Evolutionary conservation across 2,888 invertebrate genomes (phyloP).

Genomic region (Omphaloscelis lunosa): DNA sequence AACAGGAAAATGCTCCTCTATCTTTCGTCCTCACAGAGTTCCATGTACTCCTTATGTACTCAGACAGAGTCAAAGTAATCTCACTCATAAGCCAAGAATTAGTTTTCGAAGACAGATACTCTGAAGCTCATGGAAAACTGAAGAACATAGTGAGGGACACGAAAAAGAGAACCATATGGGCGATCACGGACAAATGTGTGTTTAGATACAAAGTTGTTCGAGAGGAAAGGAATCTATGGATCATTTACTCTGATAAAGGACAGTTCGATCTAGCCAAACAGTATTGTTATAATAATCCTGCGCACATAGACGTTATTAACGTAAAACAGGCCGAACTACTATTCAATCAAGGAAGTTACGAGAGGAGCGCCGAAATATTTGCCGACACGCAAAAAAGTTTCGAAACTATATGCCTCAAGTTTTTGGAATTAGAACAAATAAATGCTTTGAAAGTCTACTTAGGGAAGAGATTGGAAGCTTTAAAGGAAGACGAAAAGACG

Average conservation of each 20-base stretch:
- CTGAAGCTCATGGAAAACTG: constrained; percentile 95
- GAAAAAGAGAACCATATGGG: constrained; percentile 95
- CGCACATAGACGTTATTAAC: constrained; percentile 95
- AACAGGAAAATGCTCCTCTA: constrained; percentile 90
- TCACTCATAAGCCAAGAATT: constrained; percentile 96
- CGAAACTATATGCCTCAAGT: constrained; percentile 98
- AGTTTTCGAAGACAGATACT: constrained; percentile 96
- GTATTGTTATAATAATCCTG: constrained; percentile 95
- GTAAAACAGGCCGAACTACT: constrained; percentile 97
- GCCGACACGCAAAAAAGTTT: constrained; percentile 98
- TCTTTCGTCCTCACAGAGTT: constrained; percentile 97
- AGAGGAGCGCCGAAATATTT: constrained; percentile 96
- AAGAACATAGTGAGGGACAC: constrained; percentile 95
- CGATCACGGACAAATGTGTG: constrained; percentile 95
- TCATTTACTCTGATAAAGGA: constrained; percentile 95
- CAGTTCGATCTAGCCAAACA: constrained; percentile 97
- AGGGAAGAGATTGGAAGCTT: constrained; percentile 94
- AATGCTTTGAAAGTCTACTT: constrained; percentile 97
- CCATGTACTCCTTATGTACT: constrained; percentile 96
- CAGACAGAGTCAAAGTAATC: constrained; percentile 95
- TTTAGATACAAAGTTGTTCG: constrained; percentile 96
- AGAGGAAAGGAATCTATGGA: constrained; percentile 97
- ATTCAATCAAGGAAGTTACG: constrained; percentile 94
- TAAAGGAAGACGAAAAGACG: constrained; percentile 94
- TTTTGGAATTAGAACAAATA: constrained; percentile 95